Percentiles rank a stretch among this genome's conserved stretches.
These are phyloP conservation scores for Synaphobranchus kaupii DNA, from an alignment of 2,797 vertebrate species.

Conservation along the genomic window DNA sequence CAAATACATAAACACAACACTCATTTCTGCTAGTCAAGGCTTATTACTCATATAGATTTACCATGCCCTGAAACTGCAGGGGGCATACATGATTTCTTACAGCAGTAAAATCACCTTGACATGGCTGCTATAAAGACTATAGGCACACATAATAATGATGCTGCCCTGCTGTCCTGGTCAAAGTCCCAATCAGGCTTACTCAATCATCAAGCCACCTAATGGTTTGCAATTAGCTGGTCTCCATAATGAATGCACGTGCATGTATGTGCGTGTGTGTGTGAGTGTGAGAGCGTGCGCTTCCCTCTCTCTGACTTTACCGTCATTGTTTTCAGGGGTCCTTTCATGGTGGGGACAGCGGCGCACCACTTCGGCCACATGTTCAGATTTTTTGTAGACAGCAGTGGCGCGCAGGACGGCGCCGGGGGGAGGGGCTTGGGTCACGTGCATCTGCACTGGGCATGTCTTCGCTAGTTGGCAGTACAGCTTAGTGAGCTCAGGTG, in stretches of 20 bases:
- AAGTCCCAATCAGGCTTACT: neutral
- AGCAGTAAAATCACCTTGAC: neutral
- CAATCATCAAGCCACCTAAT: neutral
- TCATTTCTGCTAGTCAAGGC: no score
- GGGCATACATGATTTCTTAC: neutral
- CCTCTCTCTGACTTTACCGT: conserved; percentile 54
- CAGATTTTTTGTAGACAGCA: conserved; percentile 75
- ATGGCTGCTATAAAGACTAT: neutral
- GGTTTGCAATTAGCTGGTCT: neutral
- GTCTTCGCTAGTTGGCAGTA: conserved; percentile 77
- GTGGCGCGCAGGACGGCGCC: conserved; percentile 64
- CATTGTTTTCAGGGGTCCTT: conserved; percentile 54
- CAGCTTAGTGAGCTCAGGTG: conserved; percentile 56
- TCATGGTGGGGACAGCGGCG: conserved; percentile 76
- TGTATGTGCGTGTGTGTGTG: neutral
- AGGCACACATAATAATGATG: neutral
- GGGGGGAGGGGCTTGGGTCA: conserved; percentile 48
- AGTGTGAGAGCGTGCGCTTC: neutral
- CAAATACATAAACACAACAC: neutral
- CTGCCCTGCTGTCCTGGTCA: neutral
- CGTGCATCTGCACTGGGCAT: conserved; percentile 69
- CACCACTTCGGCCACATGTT: conserved; percentile 74
- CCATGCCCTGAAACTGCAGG: neutral
- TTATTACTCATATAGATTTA: neutral
- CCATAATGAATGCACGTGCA: neutral